Conservation (phyloP, 2,113 vertebrate species). For the Pandion haliaetus region DNA sequence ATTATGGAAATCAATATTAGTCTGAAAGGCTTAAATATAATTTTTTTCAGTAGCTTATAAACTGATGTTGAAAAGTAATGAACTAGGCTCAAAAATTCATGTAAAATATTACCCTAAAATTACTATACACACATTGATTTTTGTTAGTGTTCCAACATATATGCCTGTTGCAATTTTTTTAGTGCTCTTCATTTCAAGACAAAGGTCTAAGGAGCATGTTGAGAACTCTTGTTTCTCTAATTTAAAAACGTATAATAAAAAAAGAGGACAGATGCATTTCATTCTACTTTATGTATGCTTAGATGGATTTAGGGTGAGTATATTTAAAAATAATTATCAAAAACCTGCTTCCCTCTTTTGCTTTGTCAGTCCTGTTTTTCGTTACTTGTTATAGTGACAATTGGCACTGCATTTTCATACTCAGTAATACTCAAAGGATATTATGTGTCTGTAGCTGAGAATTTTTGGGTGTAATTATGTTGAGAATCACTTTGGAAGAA, state of each 20-base stretch:
- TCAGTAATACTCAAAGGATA: background rate
- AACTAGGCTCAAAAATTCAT: background rate
- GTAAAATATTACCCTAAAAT: background rate
- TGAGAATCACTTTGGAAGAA: background rate
- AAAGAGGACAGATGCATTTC: background rate
- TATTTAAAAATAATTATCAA: background rate
- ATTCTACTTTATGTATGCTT: background rate
- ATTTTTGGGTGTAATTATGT: background rate
- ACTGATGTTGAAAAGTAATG: background rate
- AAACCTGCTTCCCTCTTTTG: background rate
- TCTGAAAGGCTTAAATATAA: background rate
- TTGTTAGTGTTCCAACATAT: background rate
- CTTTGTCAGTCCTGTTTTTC: background rate
- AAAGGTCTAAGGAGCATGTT: accelerated
- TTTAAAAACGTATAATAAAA: background rate
- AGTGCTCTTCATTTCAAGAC: background rate
- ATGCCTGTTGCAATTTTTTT: background rate
- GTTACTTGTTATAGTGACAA: background rate
- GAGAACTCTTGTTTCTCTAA: background rate
- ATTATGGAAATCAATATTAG: background rate
- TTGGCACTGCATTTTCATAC: background rate
- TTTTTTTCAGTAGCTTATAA: background rate
- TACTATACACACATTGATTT: background rate
- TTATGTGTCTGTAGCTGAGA: background rate
- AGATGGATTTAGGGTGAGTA: background rate